Percentiles rank a stretch among this genome's conserved stretches.
These are phyloP conservation scores for Ditylenchus weischeri DNA, from an alignment of 2,888 invertebrate genomes.

Conservation along the genomic window DNA sequence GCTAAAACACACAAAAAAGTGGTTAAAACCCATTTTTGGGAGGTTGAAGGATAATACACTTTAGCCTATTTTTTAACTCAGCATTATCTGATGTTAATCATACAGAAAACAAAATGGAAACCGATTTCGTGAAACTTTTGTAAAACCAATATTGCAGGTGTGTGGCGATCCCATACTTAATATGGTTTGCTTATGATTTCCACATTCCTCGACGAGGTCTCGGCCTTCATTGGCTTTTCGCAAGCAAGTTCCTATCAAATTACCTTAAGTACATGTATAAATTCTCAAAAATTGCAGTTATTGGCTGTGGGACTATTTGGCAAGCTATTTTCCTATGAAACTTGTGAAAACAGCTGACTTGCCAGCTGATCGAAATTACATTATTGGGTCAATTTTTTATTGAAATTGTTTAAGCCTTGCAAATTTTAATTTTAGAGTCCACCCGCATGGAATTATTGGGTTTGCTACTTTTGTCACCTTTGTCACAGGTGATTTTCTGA, in stretches of 20 bases:
- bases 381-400: constrained; percentile 21
- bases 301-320: constrained; percentile 26
- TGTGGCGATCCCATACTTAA: constrained; percentile 17
- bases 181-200: constrained; percentile 21
- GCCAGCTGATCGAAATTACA: constrained; percentile 34
- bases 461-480: constrained; percentile 73
- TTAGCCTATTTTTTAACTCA: too few relatives aligned
- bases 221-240: not conserved
- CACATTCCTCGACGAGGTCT: constrained; percentile 11
- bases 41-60: too few relatives aligned
- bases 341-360: constrained; percentile 36
- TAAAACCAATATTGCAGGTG: too few relatives aligned
- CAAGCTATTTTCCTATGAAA: constrained; percentile 34
- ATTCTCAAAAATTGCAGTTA: too few relatives aligned
- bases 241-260: too few relatives aligned
- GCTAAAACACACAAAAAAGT: too few relatives aligned
- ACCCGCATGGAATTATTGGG: constrained; percentile 87
- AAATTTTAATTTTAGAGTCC: constrained; percentile 62
- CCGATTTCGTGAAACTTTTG: too few relatives aligned
- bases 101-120: too few relatives aligned
- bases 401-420: not conserved
- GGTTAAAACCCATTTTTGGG: too few relatives aligned
- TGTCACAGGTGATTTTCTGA: not conserved
- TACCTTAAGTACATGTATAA: too few relatives aligned
- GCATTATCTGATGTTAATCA: too few relatives aligned